A percentile compares a stretch with the other conserved stretches of the same genome.
phyloP scores from a whole-genome alignment of 1,140 invertebrate genomes.

The Habropoda laboriosa region DNA sequence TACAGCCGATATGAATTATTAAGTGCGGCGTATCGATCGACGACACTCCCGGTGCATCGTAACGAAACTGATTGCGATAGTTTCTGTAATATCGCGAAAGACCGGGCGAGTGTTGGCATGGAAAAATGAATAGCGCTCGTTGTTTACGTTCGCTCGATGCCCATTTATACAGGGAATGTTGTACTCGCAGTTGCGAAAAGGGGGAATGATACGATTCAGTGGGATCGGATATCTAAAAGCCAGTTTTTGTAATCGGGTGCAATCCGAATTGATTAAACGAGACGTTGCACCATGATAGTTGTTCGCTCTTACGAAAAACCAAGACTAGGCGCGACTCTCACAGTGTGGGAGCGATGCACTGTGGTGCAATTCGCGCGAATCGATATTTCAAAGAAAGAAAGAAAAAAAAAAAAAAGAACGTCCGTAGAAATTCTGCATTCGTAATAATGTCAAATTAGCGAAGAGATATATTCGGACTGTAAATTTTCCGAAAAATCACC shows the following conservation, averaged over 20 bases:
- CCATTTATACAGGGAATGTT: constrained; percentile 3
- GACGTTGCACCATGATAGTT: constrained; percentile 31
- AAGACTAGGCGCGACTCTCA: not conserved
- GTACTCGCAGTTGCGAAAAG: constrained; percentile 19
- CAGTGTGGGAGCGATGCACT: constrained; percentile 9
- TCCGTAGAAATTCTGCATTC: no score
- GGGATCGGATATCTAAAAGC: constrained; percentile 40
- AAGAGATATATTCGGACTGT: no score
- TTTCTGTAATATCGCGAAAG: not conserved
- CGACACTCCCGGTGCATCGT: no score
- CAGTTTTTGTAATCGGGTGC: constrained; percentile 47
- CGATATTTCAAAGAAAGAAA: not conserved
- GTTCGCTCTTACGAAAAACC: constrained; percentile 42
- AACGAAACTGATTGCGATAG: not conserved
- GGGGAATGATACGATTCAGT: constrained; percentile 37
- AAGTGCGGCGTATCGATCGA: no score
- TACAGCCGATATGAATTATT: not conserved
- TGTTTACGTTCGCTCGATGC: not conserved
- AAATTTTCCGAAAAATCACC: no score
- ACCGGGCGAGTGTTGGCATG: no score
- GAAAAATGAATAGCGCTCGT: not conserved
- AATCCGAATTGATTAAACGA: constrained; percentile 49
- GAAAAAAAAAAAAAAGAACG: no score
- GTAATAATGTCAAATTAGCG: no score
- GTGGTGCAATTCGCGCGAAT: not conserved